A percentile compares a stretch with the other conserved stretches of the same genome.
phyloP scores from a whole-genome alignment of 2,113 vertebrate species.

The Equus przewalskii region DNA sequence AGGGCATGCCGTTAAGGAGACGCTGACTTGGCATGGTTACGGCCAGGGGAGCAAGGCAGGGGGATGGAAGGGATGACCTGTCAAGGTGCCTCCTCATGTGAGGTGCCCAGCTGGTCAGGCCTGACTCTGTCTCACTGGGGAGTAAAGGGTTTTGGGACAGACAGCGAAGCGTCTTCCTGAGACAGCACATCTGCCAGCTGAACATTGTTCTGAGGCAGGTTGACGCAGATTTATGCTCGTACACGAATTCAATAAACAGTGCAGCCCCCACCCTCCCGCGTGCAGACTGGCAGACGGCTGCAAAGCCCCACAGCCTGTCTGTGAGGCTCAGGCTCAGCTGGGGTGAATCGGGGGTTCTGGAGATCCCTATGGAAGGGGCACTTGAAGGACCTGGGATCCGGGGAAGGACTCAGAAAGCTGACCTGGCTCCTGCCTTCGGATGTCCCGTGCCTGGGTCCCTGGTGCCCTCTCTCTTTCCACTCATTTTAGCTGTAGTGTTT shows the following conservation, averaged over 20 bases:
- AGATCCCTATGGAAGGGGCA: background rate
- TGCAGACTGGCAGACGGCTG: background rate
- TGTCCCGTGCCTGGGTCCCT: background rate
- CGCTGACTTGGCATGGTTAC: background rate
- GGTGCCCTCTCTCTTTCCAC: background rate
- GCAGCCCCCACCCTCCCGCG: background rate
- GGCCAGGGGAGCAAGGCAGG: background rate
- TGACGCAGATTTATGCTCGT: background rate
- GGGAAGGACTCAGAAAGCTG: background rate
- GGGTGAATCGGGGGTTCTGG: background rate
- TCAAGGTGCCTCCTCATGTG: background rate
- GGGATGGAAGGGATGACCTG: background rate
- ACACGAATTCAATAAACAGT: background rate
- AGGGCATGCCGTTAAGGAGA: background rate
- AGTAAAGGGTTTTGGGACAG: background rate
- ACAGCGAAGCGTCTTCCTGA: background rate
- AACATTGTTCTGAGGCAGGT: background rate
- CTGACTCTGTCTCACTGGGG: background rate
- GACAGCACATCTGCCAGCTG: background rate
- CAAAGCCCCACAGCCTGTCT: background rate
- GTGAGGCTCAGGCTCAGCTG: background rate
- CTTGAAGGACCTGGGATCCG: background rate
- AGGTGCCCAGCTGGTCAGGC: background rate
- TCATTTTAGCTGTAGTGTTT: background rate
- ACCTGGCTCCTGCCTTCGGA: background rate